These are phyloP conservation scores for Dicaeum eximium DNA, from an alignment of 2,113 vertebrate genomes.

Conservation along the genomic window DNA sequence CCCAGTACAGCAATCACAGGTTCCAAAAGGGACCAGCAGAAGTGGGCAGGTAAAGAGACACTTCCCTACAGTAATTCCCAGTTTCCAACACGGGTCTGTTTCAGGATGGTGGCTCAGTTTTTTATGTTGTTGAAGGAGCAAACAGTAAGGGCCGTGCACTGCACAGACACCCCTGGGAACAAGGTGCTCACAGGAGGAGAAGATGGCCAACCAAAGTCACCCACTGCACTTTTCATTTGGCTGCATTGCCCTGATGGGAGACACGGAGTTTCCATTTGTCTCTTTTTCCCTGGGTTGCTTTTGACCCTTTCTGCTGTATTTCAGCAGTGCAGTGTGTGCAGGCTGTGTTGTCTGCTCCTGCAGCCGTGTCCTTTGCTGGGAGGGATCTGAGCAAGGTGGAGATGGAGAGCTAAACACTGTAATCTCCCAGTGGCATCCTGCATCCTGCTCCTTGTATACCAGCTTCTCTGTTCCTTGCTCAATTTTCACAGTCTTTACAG, in stretches of 20 bases:
- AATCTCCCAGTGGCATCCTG: background rate
- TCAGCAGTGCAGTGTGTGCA: background rate
- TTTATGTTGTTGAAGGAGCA: background rate
- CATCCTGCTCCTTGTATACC: background rate
- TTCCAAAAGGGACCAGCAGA: background rate
- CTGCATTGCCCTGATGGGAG: background rate
- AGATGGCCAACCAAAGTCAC: background rate
- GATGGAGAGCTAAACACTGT: background rate
- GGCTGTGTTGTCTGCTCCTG: background rate
- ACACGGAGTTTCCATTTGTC: background rate
- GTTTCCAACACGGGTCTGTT: background rate
- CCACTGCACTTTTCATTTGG: background rate
- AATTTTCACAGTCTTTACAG: slow-evolving; percentile 52
- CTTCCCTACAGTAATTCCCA: background rate
- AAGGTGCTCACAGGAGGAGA: background rate
- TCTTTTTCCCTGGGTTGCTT: background rate
- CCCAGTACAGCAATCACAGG: background rate
- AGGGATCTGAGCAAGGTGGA: background rate
- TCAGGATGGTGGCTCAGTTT: background rate
- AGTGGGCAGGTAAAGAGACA: background rate
- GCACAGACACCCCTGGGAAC: background rate
- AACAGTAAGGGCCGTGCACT: background rate
- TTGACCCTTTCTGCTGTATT: background rate
- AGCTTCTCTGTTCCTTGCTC: slow-evolving; percentile 5
- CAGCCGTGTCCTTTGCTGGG: background rate